phyloP scores from a whole-genome alignment of 1,140 invertebrate species.

The Drosophila pallidifrons region DNA sequence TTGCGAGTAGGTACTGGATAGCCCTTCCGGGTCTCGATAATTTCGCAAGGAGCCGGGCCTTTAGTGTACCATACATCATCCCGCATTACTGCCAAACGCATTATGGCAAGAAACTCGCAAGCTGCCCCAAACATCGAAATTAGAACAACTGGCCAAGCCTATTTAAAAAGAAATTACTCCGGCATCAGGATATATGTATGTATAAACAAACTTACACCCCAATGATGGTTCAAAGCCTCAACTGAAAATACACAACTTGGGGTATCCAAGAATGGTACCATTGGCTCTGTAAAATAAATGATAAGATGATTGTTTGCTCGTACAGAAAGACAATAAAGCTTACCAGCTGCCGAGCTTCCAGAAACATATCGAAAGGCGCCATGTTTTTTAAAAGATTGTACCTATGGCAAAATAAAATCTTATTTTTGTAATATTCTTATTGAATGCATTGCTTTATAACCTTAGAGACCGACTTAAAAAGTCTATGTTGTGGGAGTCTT shows the following conservation, averaged over 20 bases:
- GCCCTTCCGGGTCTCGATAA: constrained; percentile 8
- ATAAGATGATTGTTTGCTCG: neutral
- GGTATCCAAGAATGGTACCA: constrained; percentile 1
- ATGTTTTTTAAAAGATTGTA: neutral
- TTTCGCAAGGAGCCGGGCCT: neutral
- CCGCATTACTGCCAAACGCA: constrained; percentile 1
- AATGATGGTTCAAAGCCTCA: constrained; percentile 21
- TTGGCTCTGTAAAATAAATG: constrained; percentile 21
- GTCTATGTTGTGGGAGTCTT: neutral
- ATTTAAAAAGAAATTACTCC: neutral
- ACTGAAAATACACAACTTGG: constrained; percentile 29
- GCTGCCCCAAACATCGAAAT: neutral
- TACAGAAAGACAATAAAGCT: neutral
- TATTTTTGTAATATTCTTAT: neutral
- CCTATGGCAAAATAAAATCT: neutral
- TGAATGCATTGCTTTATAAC: neutral
- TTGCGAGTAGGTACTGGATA: neutral
- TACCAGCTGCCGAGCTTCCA: constrained; percentile 12
- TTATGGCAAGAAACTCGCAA: neutral
- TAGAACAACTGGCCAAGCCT: constrained; percentile 16
- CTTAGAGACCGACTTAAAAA: neutral
- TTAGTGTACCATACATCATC: constrained; percentile 27
- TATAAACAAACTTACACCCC: constrained; percentile 25
- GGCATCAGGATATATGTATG: neutral
- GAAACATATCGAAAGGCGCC: neutral